These are phyloP conservation scores for Hippoglossus hippoglossus DNA, from an alignment of 2,797 vertebrate genomes.

Conservation along the genomic window DNA sequence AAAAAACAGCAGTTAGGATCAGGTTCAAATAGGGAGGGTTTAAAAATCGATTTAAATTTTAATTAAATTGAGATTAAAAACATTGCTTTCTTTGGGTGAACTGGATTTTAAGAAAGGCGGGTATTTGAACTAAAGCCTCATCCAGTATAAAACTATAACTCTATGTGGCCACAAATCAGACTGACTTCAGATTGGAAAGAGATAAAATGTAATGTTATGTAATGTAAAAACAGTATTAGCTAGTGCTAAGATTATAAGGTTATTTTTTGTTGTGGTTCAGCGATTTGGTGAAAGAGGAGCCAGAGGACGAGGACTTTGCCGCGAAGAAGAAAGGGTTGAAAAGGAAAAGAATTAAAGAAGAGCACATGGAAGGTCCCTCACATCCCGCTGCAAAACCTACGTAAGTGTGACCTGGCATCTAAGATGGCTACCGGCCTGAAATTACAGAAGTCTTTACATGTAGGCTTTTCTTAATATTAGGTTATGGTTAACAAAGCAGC, in stretches of 20 bases:
- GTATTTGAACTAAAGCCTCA: background rate
- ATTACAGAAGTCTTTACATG: background rate
- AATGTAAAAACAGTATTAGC: no score
- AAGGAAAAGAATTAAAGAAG: constrained; percentile 74
- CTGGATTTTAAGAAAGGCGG: background rate
- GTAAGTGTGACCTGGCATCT: constrained; percentile 40
- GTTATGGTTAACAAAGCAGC: background rate
- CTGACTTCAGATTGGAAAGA: no score
- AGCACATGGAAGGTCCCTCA: constrained; percentile 40
- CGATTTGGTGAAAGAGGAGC: constrained; percentile 61
- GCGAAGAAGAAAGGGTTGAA: constrained; percentile 72
- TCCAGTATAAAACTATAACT: background rate
- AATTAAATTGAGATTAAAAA: background rate
- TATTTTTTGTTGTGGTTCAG: constrained; percentile 40
- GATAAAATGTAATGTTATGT: no score
- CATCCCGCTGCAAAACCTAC: constrained; percentile 1
- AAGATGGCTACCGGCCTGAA: background rate
- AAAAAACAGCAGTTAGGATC: constrained; percentile 1
- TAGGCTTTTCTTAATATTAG: background rate
- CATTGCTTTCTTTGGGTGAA: background rate
- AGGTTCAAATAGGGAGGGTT: background rate
- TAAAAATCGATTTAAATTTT: background rate
- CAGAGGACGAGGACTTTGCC: constrained; percentile 68
- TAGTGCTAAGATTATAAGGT: background rate
- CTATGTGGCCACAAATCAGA: background rate